Base-by-base conservation (phyloP, 1,140 invertebrate genomes). In the Macrotrachela quadricornifera region DNA sequence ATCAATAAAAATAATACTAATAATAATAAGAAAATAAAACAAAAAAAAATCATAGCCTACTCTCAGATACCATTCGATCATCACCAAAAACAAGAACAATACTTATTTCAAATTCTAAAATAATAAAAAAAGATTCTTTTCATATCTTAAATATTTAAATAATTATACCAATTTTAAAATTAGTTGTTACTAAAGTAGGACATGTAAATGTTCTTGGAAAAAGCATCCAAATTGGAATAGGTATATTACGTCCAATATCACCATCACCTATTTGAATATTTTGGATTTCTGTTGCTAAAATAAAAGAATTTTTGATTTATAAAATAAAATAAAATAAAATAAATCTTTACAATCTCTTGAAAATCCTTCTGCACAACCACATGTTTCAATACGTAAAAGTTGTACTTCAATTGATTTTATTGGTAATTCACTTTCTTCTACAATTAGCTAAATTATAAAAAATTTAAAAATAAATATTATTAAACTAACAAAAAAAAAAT, bases 181-280 rank as follows among this genome's bases (percentile, higher is more conserved):
- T 87, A 59, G 78, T 79, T 10, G 87, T 88, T 42, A 77, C 75
- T 37, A 91, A 73, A 42, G 87, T 87, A 13, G 87, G 85, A 68
- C 88, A 94, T 1, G 87, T 90, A 70, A 96, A 96, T 15, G 94
- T 71, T 46, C 88, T 71, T 49, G 90, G 90, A 69, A 95, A 83
- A 58, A 94, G 77, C 86, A 94, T 91, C 68, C 85, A 80, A 65
- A 96, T 84, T 17, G 88, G 87, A 62, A 95, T 80, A 45, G 79
- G 71, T 12, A 90, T 69, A 51, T 79, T 80, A 53, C 80, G 77
- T 46, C 76, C 75, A 45, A 90, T 78, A 71, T 92, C 84, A 18
- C 88, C 88, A 65, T 88, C 85, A 2, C 83, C 85, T 57, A 95
- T 82, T 75, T 96, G 88, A 66, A 94, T 90, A 66, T 90, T 94